phyloP scores from a whole-genome alignment of 2,797 vertebrate species.

The Strix occidentalis region DNA sequence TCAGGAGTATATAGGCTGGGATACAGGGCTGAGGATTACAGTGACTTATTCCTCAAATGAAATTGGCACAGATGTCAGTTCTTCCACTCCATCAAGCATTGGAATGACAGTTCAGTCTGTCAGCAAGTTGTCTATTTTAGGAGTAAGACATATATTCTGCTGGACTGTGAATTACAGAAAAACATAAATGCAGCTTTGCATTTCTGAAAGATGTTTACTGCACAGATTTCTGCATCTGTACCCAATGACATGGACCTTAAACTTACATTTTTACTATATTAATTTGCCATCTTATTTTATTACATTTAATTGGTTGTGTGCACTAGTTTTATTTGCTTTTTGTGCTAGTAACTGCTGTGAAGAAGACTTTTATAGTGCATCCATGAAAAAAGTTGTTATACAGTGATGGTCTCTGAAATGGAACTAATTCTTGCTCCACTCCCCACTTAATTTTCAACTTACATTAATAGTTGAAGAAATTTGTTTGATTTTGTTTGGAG shows the following conservation, averaged over 20 bases:
- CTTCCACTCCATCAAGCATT: neutral
- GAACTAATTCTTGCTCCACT: neutral
- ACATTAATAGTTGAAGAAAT: neutral
- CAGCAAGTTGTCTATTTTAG: neutral
- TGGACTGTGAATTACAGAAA: neutral
- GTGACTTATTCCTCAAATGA: neutral
- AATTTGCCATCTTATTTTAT: neutral
- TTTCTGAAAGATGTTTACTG: neutral
- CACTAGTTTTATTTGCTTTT: neutral
- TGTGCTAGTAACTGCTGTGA: neutral
- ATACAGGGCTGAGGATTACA: neutral
- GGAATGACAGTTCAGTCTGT: neutral
- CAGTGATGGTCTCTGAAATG: neutral
- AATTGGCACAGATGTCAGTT: neutral
- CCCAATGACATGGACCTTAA: neutral
- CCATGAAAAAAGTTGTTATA: neutral
- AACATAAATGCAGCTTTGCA: neutral
- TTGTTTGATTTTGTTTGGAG: neutral
- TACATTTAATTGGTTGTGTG: neutral
- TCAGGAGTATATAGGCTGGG: neutral
- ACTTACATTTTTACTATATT: conserved; percentile 28
- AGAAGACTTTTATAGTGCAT: neutral
- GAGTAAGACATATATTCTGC: neutral
- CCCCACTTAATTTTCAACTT: neutral
- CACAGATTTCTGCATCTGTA: conserved; percentile 27